Evolutionary conservation across 2,888 invertebrate species (phyloP).

Genomic region (Apotomis turbidana): DNA sequence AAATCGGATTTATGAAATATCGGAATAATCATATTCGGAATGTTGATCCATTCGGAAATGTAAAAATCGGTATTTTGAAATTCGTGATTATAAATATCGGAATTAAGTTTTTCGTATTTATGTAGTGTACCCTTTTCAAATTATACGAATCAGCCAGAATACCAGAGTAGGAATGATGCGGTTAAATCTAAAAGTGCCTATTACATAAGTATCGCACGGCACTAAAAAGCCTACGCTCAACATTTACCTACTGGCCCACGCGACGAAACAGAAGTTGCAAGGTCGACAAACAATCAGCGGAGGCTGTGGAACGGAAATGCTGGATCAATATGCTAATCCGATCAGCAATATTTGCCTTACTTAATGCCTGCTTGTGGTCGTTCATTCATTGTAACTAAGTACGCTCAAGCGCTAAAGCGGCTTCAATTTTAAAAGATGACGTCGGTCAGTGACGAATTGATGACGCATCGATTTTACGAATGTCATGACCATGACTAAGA

Average conservation of each 20-base stretch:
- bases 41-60: no score
- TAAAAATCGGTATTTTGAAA: no score
- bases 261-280: conserved; percentile 62
- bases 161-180: conserved; percentile 9
- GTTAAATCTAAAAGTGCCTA: conserved; percentile 37
- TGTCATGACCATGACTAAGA: not conserved
- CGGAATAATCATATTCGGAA: no score
- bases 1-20: no score
- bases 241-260: conserved; percentile 58
- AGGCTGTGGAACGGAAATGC: conserved; percentile 73
- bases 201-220: conserved; percentile 50
- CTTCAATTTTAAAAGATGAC: conserved; percentile 5
- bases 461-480: conserved; percentile 25
- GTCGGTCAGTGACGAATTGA: not conserved
- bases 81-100: no score
- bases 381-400: conserved; percentile 77
- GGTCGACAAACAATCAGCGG: conserved; percentile 71
- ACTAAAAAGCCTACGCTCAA: conserved; percentile 49
- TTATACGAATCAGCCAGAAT: not conserved
- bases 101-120: no score
- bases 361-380: conserved; percentile 56
- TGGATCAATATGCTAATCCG: conserved; percentile 76
- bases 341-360: conserved; percentile 47
- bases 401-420: conserved; percentile 57
- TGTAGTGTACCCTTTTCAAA: no score